These are phyloP conservation scores for Drosophila helvetica DNA, from an alignment of 2,888 invertebrate genomes.

Conservation along the genomic window DNA sequence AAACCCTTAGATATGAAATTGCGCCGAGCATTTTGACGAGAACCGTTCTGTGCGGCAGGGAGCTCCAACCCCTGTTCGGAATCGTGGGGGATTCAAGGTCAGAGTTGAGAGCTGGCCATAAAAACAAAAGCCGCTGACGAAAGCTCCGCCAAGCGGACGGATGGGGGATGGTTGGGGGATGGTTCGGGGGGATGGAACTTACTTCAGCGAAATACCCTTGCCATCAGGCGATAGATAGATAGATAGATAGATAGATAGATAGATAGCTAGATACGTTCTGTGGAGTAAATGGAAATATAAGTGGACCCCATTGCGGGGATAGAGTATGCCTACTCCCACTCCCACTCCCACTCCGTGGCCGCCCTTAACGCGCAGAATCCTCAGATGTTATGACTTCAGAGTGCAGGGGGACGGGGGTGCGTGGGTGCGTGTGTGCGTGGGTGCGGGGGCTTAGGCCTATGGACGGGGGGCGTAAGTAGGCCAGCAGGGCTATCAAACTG, in stretches of 20 bases:
- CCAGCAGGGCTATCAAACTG: neutral
- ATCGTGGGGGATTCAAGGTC: slow-evolving; percentile 64
- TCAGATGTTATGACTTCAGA: slow-evolving; percentile 21
- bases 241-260: too few species aligned
- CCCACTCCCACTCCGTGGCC: neutral
- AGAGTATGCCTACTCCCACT: slow-evolving; percentile 4
- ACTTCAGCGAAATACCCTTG: neutral
- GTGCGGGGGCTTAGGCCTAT: neutral
- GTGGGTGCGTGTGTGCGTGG: too few species aligned
- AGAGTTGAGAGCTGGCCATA: slow-evolving; percentile 62
- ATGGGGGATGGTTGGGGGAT: too few species aligned
- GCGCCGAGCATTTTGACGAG: slow-evolving; percentile 63
- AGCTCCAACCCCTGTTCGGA: slow-evolving; percentile 20
- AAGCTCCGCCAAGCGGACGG: neutral
- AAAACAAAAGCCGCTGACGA: slow-evolving; percentile 51
- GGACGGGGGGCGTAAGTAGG: slow-evolving; percentile 20
- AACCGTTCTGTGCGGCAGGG: slow-evolving; percentile 57
- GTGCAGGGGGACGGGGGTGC: too few species aligned
- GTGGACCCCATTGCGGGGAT: neutral
- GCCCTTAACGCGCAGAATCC: slow-evolving; percentile 41
- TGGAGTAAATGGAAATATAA: neutral
- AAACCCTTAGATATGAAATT: slow-evolving; percentile 48
- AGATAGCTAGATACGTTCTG: too few species aligned
- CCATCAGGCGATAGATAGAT: too few species aligned
- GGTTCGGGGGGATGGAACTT: too few species aligned